A percentile compares a stretch with the other conserved stretches of the same genome.
These are phyloP conservation scores for Caenorhabditis sp. DNA, from an alignment of 2,888 invertebrate species.

Conservation along the genomic window DNA sequence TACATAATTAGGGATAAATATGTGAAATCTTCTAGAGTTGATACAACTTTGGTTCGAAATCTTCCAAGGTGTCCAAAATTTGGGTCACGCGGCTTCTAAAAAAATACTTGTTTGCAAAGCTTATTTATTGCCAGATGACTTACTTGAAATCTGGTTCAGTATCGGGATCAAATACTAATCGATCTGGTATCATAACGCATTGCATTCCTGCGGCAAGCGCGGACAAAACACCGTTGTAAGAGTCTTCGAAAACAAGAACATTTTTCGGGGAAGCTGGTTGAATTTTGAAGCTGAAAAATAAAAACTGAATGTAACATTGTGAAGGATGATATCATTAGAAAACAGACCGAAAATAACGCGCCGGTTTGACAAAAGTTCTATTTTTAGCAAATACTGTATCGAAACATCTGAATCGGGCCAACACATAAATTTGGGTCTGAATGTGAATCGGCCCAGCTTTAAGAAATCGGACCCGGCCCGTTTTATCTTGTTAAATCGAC, in stretches of 20 bases:
- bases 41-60: constrained; percentile 59
- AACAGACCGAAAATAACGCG: too few relatives aligned
- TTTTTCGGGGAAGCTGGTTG: constrained; percentile 47
- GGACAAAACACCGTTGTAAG: constrained; percentile 85
- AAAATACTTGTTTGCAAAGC: constrained; percentile 6
- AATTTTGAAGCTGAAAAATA: constrained; percentile 50
- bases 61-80: constrained; percentile 54
- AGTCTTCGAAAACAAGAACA: constrained; percentile 79
- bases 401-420: too few relatives aligned
- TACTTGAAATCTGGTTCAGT: constrained; percentile 55
- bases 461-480: too few relatives aligned
- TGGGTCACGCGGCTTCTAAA: constrained; percentile 30
- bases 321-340: too few relatives aligned
- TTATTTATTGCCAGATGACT: neutral
- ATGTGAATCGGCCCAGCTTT: too few relatives aligned
- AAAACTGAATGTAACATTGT: neutral
- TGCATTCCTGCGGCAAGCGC: constrained; percentile 78
- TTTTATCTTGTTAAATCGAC: too few relatives aligned
- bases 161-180: constrained; percentile 48
- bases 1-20: too few relatives aligned
- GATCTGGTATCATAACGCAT: constrained; percentile 50
- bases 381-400: too few relatives aligned
- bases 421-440: too few relatives aligned
- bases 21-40: too few relatives aligned
- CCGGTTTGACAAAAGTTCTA: too few relatives aligned